Conservation (phyloP, 2,113 vertebrate species). For the Tetrax tetrax region DNA sequence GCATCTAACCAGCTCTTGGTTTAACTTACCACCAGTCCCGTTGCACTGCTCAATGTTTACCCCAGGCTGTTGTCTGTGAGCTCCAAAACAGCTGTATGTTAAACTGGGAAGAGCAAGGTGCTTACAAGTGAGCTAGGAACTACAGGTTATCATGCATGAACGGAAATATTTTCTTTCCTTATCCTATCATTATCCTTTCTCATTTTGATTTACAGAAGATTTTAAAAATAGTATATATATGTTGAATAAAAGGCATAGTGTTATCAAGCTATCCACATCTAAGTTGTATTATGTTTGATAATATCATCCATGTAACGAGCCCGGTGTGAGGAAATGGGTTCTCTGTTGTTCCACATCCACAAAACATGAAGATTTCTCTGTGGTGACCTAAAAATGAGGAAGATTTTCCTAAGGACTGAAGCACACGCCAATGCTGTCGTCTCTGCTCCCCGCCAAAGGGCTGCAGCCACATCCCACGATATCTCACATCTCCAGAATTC, state of each 20-base stretch:
- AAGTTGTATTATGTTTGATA: not conserved
- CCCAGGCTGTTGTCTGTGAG: not conserved
- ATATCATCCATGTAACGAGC: not conserved
- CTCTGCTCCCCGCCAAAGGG: not conserved
- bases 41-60: not conserved
- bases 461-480: rapidly evolving
- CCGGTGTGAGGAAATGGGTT: not conserved
- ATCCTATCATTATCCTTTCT: not conserved
- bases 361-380: not conserved
- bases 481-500: rapidly evolving
- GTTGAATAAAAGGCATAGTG: not conserved
- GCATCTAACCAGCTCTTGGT: not conserved
- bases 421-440: not conserved
- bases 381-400: not conserved
- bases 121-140: not conserved
- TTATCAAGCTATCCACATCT: not conserved
- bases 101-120: not conserved
- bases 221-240: not conserved
- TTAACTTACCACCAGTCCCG: not conserved
- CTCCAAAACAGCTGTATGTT: not conserved
- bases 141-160: not conserved
- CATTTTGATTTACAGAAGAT: not conserved
- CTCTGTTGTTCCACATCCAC: not conserved
- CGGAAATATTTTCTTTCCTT: not conserved
- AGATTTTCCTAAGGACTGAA: not conserved